A percentile compares a stretch with the other conserved stretches of the same genome.
These are phyloP conservation scores for Paradoxurus hermaphroditus DNA, from an alignment of 2,113 vertebrate species.

Conservation along the genomic window DNA sequence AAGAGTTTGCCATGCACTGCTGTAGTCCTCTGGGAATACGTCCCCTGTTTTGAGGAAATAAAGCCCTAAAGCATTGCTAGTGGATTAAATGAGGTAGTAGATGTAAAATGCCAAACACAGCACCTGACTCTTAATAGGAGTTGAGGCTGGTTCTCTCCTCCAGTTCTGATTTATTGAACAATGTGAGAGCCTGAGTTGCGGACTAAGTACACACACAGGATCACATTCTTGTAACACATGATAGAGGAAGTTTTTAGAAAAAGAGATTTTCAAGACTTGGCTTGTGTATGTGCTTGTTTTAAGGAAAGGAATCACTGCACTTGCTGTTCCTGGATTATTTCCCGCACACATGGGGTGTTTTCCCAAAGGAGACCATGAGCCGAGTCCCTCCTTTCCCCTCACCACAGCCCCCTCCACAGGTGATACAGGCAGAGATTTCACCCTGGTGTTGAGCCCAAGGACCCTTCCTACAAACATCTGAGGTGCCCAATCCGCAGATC, in stretches of 20 bases:
- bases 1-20: not conserved
- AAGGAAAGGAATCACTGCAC: not conserved
- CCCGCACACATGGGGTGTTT: not conserved
- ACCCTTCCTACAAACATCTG: not conserved
- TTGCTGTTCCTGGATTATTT: constrained; percentile 9
- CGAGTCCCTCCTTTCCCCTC: accelerated
- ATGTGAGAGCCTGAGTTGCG: too few species aligned
- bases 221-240: not conserved
- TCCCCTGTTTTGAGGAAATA: not conserved
- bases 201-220: too few species aligned
- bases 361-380: not conserved
- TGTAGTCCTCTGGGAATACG: not conserved
- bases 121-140: not conserved
- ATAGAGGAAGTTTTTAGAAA: not conserved
- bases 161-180: not conserved
- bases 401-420: too few species aligned
- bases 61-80: not conserved
- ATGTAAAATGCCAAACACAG: not conserved
- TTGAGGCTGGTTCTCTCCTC: not conserved
- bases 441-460: not conserved
- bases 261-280: not conserved
- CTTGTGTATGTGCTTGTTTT: not conserved
- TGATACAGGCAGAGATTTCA: not conserved
- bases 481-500: not conserved
- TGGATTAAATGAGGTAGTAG: not conserved